phyloP scores from a whole-genome alignment of 2,888 invertebrate species.

The Rhyacophila evoluta region DNA sequence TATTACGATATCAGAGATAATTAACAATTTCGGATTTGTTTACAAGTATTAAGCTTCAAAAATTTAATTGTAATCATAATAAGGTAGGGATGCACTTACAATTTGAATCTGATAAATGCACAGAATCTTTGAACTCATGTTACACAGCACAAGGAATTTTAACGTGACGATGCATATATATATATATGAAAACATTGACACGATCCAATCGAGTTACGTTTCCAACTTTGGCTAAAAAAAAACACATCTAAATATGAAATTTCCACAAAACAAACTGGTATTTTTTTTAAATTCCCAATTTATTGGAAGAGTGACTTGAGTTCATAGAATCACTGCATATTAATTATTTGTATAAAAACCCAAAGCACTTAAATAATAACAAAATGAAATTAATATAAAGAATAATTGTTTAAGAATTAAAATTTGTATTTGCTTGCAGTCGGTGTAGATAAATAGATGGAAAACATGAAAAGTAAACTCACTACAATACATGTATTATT shows the following conservation, averaged over 20 bases:
- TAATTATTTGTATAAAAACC: constrained; percentile 23
- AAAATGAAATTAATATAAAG: neutral
- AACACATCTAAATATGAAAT: too few relatives aligned
- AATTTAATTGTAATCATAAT: constrained; percentile 20
- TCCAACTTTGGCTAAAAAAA: too few relatives aligned
- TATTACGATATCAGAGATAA: too few relatives aligned
- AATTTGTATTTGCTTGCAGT: constrained; percentile 48
- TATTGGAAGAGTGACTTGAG: neutral
- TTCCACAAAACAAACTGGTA: too few relatives aligned
- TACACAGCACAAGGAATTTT: too few relatives aligned
- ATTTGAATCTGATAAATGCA: neutral
- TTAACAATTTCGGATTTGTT: neutral
- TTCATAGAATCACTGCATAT: neutral
- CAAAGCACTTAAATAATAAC: constrained; percentile 38
- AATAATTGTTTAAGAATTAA: constrained; percentile 27
- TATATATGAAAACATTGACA: too few relatives aligned
- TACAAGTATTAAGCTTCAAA: neutral
- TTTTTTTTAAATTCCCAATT: too few relatives aligned
- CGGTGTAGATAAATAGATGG: constrained; percentile 39
- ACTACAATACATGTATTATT: constrained; percentile 39
- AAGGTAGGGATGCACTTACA: constrained; percentile 11
- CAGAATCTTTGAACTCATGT: neutral
- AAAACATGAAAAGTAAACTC: constrained; percentile 1
- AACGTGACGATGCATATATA: too few relatives aligned
- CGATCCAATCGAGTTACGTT: too few relatives aligned